Evolutionary conservation across 2,888 invertebrate species (phyloP), one percentile per base, ranked within the genome.

Genomic region (Sarcophaga caerulescens): DNA sequence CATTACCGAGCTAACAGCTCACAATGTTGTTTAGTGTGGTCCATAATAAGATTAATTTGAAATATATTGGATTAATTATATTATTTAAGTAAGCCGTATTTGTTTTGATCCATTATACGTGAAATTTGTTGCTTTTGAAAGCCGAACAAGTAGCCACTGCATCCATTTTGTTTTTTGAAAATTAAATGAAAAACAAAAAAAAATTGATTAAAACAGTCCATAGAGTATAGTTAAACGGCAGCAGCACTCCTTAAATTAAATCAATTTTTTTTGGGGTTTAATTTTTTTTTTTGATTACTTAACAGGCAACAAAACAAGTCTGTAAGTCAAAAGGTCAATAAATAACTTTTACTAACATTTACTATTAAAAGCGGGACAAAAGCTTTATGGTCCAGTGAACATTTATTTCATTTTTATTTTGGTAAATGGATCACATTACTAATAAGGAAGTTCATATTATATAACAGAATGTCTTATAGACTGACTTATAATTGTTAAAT

Each of bases 301-400:
- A 35, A 35, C 35, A 35, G 35, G 35, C 6, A 35, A 35, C 8
- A 35, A 35, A 8, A n/a, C 14, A 19, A 19, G 47, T 14, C 35
- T n/a, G 23, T 19, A 62, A 78, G 78, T 69, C 83, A 75, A 78
- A 35, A 83, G 78, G 74, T 83, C 78, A 78, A 45, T 78, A 69
- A 74, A 83, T 78, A 78, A 74, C 78, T 83, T 78, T 79, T 78
- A 83, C 78, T 74, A 78, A 78, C 47, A 59, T 74, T 83, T 70
- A 74, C 78, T 69, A 78, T 83, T 74, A 83, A 78, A 35, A 63
- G 10, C 65, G 11, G 70, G 19, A n/a, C 14, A 44, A 44, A 81
- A 62, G 17, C 62, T 21, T 19, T 63, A 17, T 63, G 25, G 45
- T n/a, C 19, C 35, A 35, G 3, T 45, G n/a, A 10, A 45, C n/a